phyloP scores from a whole-genome alignment of 2,888 invertebrate genomes.

The Drosophila setosimentum region DNA sequence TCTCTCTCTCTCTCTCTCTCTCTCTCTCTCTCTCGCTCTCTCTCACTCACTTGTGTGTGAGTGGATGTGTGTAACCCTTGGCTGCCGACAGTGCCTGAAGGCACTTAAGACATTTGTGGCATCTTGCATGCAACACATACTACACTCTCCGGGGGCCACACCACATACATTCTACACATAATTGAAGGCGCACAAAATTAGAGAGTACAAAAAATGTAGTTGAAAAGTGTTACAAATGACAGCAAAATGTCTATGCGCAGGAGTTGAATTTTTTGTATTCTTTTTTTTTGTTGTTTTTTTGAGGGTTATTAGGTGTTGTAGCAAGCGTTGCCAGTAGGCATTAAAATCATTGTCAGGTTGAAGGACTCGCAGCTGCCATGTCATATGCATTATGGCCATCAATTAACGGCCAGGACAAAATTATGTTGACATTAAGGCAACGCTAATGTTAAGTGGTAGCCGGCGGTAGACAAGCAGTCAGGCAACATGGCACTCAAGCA shows the following conservation, averaged over 20 bases:
- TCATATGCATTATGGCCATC: conserved; percentile 67
- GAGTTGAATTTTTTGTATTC: conserved; percentile 60
- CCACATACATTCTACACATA: conserved; percentile 54
- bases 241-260: conserved; percentile 56
- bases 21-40: neutral
- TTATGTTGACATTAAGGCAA: conserved; percentile 67
- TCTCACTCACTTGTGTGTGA: conserved; percentile 1
- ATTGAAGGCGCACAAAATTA: conserved; percentile 55
- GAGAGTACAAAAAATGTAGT: conserved; percentile 24
- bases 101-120: conserved; percentile 74
- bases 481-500: neutral
- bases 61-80: conserved; percentile 44
- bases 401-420: conserved; percentile 67
- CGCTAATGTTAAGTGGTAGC: conserved; percentile 53
- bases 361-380: conserved; percentile 34
- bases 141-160: conserved; percentile 10
- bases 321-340: conserved; percentile 51
- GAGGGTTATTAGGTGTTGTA: neutral
- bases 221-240: conserved; percentile 68
- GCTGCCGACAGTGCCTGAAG: conserved; percentile 55
- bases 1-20: too few relatives aligned
- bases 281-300: neutral
- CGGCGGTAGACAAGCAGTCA: conserved; percentile 10
- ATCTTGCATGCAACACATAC: conserved; percentile 62
- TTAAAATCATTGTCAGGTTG: conserved; percentile 74